Percentiles rank a stretch among this genome's conserved stretches.
Evolutionary conservation across 2,888 invertebrate genomes (phyloP).

Genomic region (Kryphioiulus occultus): DNA sequence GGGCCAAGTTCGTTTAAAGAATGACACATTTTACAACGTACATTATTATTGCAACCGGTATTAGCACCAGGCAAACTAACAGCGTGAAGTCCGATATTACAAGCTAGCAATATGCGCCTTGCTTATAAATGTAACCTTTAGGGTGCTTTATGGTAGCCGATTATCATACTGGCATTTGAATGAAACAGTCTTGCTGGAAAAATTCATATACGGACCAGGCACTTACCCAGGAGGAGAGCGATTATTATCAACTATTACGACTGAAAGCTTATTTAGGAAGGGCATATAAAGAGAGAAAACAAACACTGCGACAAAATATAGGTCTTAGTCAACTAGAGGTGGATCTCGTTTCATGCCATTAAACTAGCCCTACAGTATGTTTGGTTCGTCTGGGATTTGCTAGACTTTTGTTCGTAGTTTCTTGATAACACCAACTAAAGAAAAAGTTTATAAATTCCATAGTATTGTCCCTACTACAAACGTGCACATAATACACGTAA

Average conservation of each 20-base stretch:
- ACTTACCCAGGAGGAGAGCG: slow-evolving; percentile 31
- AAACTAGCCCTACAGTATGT: background rate
- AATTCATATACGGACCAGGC: slow-evolving; percentile 25
- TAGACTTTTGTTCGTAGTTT: background rate
- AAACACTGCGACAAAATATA: background rate
- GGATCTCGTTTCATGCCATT: background rate
- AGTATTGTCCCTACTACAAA: too few relatives aligned
- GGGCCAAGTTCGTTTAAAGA: slow-evolving; percentile 35
- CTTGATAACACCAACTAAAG: background rate
- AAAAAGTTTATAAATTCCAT: too few relatives aligned
- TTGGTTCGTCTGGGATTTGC: background rate
- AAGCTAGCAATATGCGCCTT: slow-evolving; percentile 22
- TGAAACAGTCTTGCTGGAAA: background rate
- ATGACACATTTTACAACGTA: slow-evolving; percentile 15
- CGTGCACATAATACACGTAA: too few relatives aligned
- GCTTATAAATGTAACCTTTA: slow-evolving; percentile 35
- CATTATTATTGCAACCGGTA: slow-evolving; percentile 35
- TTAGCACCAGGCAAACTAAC: slow-evolving; percentile 31
- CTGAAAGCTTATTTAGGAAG: slow-evolving; percentile 13
- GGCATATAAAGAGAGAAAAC: background rate
- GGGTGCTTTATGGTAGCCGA: slow-evolving; percentile 31
- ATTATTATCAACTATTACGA: slow-evolving; percentile 2
- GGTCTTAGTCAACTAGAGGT: background rate
- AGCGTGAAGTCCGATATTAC: slow-evolving; percentile 35
- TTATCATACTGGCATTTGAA: slow-evolving; percentile 20